Evolutionary conservation across 53 echinoderm and acorn worm genomes (phyloP), one percentile per base, ranked within the genome.

Genomic region (Holothuria leucospilota): DNA sequence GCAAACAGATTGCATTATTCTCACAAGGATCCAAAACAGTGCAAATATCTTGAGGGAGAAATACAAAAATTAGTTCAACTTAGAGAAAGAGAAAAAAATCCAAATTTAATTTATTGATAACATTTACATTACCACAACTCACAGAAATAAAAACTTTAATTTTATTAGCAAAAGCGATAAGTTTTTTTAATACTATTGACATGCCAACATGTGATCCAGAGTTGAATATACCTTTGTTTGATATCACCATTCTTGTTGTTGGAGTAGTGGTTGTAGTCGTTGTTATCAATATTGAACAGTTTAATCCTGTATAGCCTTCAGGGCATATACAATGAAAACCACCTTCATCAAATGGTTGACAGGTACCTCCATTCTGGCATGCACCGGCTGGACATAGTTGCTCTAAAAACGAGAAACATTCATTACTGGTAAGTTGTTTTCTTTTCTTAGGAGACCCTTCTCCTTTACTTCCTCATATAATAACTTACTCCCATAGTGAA

Each of bases 281-380:
- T 7, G 21, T 72, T 8, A 72, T 39, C 21, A 5, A 2, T 21
- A 1, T 21, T 62, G 86, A 63, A 71, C 91, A 91, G 66, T 73
- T 39, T 15, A 24, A 20, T 13, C 87, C 91, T 10, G 87, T 66
- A 59, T 87, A 91, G 24, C 58, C 72, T 4, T 11, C 20, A 21
- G 59, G 42, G 46, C 91, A 91, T 0, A 63, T 18, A 73, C 91
- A 91, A 10, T 63, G 12, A 65, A 82, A 91, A 0, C 23, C 51
- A 5, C 8, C 11, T 25, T 3, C 6, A 5, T 6, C 46, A 39
- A 69, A 42, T 25, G 62, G 82, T 60, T 29, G 87, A 83, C 91
- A 91, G 0, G 73, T 87, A 23, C 91, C 91, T 14, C 87, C 87
- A 53, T 91, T 91, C 65, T 81, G 83, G 65, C 91, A 91, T n/a